These are phyloP conservation scores for Spinus olivaceus DNA, from an alignment of 2,797 vertebrate species.

Conservation along the genomic window DNA sequence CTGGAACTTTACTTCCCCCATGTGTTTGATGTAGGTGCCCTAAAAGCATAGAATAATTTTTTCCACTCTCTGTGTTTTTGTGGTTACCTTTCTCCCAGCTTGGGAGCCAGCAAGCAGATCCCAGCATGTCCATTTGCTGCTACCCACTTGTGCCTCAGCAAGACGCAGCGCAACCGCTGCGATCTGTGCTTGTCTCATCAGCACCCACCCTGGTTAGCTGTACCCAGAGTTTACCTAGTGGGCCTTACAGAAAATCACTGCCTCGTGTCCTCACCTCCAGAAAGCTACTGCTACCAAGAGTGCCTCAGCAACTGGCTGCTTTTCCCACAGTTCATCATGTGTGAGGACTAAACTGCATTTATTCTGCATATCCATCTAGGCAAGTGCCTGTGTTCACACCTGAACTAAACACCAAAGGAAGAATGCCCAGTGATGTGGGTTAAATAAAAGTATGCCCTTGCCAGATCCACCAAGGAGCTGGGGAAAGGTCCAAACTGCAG, in stretches of 20 bases:
- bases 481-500: neutral
- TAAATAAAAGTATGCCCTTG: neutral
- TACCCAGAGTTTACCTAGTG: neutral
- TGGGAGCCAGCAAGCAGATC: conserved; percentile 23
- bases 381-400: neutral
- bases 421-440: neutral
- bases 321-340: neutral
- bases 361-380: neutral
- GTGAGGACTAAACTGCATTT: neutral
- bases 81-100: neutral
- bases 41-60: conserved; percentile 8
- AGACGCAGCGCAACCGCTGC: neutral
- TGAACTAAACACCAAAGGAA: neutral
- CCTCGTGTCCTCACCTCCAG: neutral
- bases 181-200: neutral
- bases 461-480: neutral
- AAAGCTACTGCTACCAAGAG: neutral
- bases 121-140: neutral
- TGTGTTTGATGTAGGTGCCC: neutral
- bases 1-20: neutral
- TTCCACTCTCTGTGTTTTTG: conserved; percentile 18
- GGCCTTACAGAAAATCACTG: neutral
- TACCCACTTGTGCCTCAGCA: neutral
- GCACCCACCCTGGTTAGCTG: neutral
- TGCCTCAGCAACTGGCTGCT: neutral